Evolutionary conservation across 1,140 invertebrate species (phyloP), one percentile per base, ranked within the genome.

Genomic region (Paracyclopina nana): DNA sequence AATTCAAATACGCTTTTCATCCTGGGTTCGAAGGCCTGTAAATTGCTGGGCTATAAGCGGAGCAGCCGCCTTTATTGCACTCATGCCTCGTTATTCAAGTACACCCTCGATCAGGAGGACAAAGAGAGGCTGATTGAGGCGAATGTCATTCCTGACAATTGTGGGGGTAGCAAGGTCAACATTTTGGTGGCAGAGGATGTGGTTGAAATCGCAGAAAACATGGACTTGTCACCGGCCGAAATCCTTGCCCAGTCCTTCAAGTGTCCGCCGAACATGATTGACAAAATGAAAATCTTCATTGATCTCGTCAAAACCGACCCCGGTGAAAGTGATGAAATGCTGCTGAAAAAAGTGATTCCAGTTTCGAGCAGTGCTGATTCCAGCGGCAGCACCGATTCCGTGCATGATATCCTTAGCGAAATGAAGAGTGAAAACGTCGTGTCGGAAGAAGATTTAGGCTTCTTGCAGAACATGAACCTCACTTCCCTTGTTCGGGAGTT

Each of bases 131-230:
- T 85, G 22, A 72, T 75, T 43, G 77, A 74, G 54, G 74, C 80
- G 55, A 78, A 78, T 59, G 63, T 80, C 50, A 79, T 80, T 61
- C 76, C 79, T 57, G 73, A 76, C 29, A 77, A 76, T 46, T n/a
- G n/a, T n/a, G n/a, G n/a, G n/a, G 79, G 79, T 11, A 79, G 79
- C 6, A 80, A 78, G 64, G 78, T 79, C 25, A 82, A 81, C 57
- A 72, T 85, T 53, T 72, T 83, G 68, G 66, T 83, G n/a, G 67
- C 82, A 49, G 76, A 82, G 59, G 81, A 85, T 59, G 79, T 85
- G 41, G 68, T 74, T 63, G 77, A 82, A 58, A 63, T 84, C 38
- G 73, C 77, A 6, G 65, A 72, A 46, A 72, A 71, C 49, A 77
- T 80, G 48, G 76, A 80, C 53, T 82, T 82, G 60, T 74, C 61